These are phyloP conservation scores for Nothocercus julius DNA, from an alignment of 2,113 vertebrate genomes.

Conservation along the genomic window DNA sequence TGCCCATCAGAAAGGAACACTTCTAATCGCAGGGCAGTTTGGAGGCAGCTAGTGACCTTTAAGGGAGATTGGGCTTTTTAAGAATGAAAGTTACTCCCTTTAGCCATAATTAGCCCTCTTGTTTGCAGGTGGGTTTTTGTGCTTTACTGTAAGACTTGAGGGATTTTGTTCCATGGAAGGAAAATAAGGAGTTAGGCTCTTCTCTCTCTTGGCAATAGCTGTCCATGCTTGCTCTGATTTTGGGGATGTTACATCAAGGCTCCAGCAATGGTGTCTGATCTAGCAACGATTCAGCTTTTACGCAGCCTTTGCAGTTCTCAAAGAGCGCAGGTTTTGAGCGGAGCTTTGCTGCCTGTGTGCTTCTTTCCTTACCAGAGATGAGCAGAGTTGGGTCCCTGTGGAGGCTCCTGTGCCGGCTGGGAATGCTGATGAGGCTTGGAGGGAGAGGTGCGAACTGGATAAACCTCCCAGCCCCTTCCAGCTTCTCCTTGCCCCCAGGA, in stretches of 20 bases:
- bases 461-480: not conserved
- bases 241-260: not conserved
- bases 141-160: not conserved
- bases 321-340: not conserved
- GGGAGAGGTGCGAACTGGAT: not conserved
- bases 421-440: not conserved
- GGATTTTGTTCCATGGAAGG: not conserved
- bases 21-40: not conserved
- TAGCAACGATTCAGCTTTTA: not conserved
- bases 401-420: not conserved
- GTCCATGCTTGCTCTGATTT: not conserved
- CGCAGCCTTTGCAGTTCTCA: fast-evolving
- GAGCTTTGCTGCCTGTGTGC: not conserved
- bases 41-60: not conserved
- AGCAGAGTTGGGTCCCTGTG: fast-evolving
- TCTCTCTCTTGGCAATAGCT: not conserved
- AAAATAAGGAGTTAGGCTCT: not conserved
- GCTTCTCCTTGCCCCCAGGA: not conserved
- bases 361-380: not conserved
- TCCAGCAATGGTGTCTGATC: not conserved
- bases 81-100: not conserved
- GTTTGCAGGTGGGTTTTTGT: not conserved
- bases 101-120: not conserved
- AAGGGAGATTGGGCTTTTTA: slow-evolving; percentile 8
- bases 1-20: not conserved